phyloP scores from a whole-genome alignment of 2,113 vertebrate genomes.

The Trematomus loennbergii region DNA sequence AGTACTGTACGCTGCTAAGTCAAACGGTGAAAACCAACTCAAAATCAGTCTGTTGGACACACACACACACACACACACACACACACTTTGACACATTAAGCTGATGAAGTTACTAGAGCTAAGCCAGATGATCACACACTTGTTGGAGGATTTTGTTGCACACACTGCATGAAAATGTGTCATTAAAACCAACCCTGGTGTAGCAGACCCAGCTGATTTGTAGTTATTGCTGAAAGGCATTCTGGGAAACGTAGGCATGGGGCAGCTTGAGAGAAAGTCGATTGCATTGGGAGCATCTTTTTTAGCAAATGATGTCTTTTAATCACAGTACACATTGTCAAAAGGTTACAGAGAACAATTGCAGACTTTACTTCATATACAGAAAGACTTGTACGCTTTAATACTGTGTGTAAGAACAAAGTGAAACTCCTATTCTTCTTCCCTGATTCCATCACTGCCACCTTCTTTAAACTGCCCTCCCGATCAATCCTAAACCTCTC shows the following conservation, averaged over 20 bases:
- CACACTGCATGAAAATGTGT: slow-evolving; percentile 16
- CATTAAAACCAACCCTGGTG: neutral
- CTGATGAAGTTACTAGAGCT: neutral
- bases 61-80: slow-evolving; percentile 12
- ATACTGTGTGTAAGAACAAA: neutral
- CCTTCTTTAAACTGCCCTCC: neutral
- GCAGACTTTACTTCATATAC: neutral
- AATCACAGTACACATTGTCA: neutral
- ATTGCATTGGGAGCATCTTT: neutral
- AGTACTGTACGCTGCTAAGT: slow-evolving; percentile 20
- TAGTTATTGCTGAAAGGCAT: slow-evolving; percentile 1
- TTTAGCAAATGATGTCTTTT: neutral
- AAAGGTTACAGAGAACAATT: neutral
- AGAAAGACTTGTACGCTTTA: slow-evolving; percentile 10
- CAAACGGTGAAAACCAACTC: slow-evolving; percentile 1
- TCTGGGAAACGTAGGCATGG: neutral
- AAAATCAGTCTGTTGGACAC: slow-evolving; percentile 13
- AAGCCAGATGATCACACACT: slow-evolving; percentile 1
- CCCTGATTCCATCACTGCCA: neutral
- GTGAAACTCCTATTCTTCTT: neutral
- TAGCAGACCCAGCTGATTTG: neutral
- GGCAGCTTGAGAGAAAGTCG: neutral
- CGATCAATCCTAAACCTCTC: slow-evolving; percentile 1
- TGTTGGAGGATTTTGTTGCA: slow-evolving; percentile 16
- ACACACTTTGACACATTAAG: neutral